Conservation (phyloP, 1,140 invertebrate species). For the Steinernema khuongi region DNA sequence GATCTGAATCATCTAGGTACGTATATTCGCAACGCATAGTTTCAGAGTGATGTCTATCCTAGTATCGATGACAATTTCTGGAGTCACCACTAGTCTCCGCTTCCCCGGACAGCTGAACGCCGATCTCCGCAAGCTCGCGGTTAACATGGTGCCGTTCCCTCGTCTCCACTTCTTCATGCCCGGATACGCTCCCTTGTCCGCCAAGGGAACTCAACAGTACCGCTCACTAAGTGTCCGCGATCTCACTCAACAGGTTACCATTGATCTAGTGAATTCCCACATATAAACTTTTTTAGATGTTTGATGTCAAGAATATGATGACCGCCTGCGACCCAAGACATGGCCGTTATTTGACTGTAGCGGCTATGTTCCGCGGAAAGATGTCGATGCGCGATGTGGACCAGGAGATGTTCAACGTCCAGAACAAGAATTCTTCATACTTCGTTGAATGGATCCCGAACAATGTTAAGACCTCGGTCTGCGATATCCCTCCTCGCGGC, state of each 20-base stretch:
- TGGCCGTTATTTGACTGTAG: slow-evolving; percentile 84
- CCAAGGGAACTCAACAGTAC: slow-evolving; percentile 68
- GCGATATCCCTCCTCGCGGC: slow-evolving; percentile 62
- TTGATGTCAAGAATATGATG: slow-evolving; percentile 79
- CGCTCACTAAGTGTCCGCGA: slow-evolving; percentile 77
- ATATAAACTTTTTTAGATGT: slow-evolving; percentile 65
- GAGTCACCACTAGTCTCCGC: slow-evolving; percentile 70
- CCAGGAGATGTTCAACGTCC: slow-evolving; percentile 57
- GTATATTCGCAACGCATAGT: neutral
- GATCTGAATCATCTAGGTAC: neutral
- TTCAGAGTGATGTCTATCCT: slow-evolving; percentile 68
- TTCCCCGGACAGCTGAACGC: slow-evolving; percentile 68
- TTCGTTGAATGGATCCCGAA: too few relatives aligned
- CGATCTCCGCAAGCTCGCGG: too few relatives aligned
- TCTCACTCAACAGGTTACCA: slow-evolving; percentile 72
- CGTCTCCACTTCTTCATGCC: slow-evolving; percentile 93
- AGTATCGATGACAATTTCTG: slow-evolving; percentile 59
- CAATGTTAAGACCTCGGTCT: slow-evolving; percentile 60
- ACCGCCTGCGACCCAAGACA: slow-evolving; percentile 79
- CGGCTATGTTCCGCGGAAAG: slow-evolving; percentile 82
- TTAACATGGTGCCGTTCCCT: slow-evolving; percentile 86
- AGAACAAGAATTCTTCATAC: slow-evolving; percentile 58
- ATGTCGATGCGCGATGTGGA: slow-evolving; percentile 73
- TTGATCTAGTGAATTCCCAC: neutral
- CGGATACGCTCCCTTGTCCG: slow-evolving; percentile 85